Percentiles rank a stretch among this genome's conserved stretches.
Conservation (phyloP, 2,888 invertebrate species). For the Ethmia dodecea region DNA sequence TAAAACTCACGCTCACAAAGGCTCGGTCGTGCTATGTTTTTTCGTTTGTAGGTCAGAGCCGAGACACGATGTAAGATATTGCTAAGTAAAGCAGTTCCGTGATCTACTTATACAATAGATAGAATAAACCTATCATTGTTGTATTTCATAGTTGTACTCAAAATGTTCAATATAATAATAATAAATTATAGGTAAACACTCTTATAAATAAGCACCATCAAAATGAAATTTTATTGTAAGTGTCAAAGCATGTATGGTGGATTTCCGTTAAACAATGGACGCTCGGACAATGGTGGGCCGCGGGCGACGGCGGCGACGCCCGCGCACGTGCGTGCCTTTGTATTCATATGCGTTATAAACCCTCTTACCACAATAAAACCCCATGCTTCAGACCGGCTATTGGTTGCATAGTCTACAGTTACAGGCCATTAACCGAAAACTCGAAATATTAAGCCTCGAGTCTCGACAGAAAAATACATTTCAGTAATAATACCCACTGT, state of each 20-base stretch:
- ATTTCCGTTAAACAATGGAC: conserved; percentile 68
- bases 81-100: conserved; percentile 46
- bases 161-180: too few species aligned
- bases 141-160: too few species aligned
- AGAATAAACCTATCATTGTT: too few species aligned
- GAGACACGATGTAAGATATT: conserved; percentile 29
- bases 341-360: conserved; percentile 50
- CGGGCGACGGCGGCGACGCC: conserved; percentile 27
- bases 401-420: not conserved
- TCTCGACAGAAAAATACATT: not conserved
- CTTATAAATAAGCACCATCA: too few species aligned
- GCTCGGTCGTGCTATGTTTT: conserved; percentile 41
- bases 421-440: conserved; percentile 8
- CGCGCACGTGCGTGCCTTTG: conserved; percentile 66
- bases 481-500: too few species aligned
- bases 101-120: conserved; percentile 51
- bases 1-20: conserved; percentile 35
- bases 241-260: conserved; percentile 58
- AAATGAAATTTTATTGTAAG: conserved; percentile 42
- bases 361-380: conserved; percentile 23
- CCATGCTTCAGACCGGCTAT: conserved; percentile 5
- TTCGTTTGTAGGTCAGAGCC: conserved; percentile 61
- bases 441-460: not conserved
- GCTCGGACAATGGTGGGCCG: conserved; percentile 48
- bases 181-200: too few species aligned